phyloP scores from a whole-genome alignment of 1,140 invertebrate genomes.

The Trichogramma pretiosum region DNA sequence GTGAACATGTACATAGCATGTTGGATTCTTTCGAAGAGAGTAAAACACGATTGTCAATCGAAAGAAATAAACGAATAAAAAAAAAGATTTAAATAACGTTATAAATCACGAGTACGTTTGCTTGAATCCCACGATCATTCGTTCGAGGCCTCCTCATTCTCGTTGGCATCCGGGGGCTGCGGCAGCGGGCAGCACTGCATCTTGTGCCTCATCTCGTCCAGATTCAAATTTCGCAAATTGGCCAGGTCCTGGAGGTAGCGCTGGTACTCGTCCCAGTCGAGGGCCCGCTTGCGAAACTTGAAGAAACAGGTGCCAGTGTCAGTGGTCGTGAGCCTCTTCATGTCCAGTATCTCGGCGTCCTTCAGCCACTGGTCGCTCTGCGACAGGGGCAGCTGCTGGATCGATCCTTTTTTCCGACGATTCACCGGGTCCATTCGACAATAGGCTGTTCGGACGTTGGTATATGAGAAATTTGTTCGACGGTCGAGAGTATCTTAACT shows the following conservation, averaged over 20 bases:
- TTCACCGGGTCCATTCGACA: slow-evolving; percentile 29
- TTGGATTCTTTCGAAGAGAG: no score
- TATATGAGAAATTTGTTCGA: no score
- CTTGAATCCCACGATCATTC: no score
- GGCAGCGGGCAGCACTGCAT: slow-evolving; percentile 25
- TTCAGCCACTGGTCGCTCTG: slow-evolving; percentile 61
- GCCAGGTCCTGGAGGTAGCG: slow-evolving; percentile 25
- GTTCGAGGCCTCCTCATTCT: no score
- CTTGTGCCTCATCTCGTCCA: slow-evolving; percentile 24
- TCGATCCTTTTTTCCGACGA: background rate
- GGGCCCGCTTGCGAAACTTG: slow-evolving; percentile 47
- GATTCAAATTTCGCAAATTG: slow-evolving; percentile 17
- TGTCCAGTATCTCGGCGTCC: slow-evolving; percentile 55
- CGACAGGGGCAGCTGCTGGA: slow-evolving; percentile 37
- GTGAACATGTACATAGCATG: no score
- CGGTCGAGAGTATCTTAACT: no score
- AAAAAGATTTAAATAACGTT: no score
- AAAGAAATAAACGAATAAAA: no score
- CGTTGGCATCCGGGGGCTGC: background rate
- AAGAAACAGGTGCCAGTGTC: slow-evolving; percentile 54
- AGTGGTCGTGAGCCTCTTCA: slow-evolving; percentile 51
- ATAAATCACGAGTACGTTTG: no score
- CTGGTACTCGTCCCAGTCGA: slow-evolving; percentile 27
- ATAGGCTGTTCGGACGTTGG: no score
- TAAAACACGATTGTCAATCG: no score